Evolutionary conservation across 2,888 invertebrate genomes (phyloP), one percentile per base, ranked within the genome.

Genomic region (Spisula solida): DNA sequence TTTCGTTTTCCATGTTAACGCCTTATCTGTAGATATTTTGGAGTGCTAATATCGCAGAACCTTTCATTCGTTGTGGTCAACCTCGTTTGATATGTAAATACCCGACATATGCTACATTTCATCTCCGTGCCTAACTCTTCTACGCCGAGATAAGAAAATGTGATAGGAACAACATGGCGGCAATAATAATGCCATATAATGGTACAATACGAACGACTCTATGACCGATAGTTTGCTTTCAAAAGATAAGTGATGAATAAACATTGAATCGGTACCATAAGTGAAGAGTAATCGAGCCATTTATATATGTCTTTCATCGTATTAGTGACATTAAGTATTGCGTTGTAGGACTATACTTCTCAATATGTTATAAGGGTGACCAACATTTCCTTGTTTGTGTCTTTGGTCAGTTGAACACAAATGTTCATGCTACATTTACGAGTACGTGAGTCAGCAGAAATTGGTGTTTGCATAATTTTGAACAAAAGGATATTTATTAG

Each of bases 221-320:
- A 5, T n/a, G 60, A 25, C 5, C 25, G 25, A 25, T 6, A n/a
- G 60, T 25, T 25, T 66, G n/a, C 60, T 25, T n/a, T 66, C 25
- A 25, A 66, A 66, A 25, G n/a, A n/a, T 66, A 66, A 66, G 60
- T n/a, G 60, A 8, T 66, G n/a, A 66, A 66, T 66, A n/a, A 66
- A 66, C 25, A 66, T 66, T 10, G 25, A 66, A n/a, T 12, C 4
- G 60, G 25, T 66, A 66, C 25, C 25, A 25, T 51, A 66, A 66
- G 60, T 25, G 60, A 66, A 8, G 60, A 66, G 25, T 66, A 25
- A 66, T 66, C 10, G 60, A 66, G 60, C 12, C 25, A 10, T 66
- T 25, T 66, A 10, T n/a, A 6, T 66, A 25, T 41, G 41, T 41
- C 2, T 41, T 41, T 2, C 41, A 41, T 41, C 41, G 41, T 41